phyloP scores from a whole-genome alignment of 2,888 invertebrate genomes.

The Anarsia innoxiella region DNA sequence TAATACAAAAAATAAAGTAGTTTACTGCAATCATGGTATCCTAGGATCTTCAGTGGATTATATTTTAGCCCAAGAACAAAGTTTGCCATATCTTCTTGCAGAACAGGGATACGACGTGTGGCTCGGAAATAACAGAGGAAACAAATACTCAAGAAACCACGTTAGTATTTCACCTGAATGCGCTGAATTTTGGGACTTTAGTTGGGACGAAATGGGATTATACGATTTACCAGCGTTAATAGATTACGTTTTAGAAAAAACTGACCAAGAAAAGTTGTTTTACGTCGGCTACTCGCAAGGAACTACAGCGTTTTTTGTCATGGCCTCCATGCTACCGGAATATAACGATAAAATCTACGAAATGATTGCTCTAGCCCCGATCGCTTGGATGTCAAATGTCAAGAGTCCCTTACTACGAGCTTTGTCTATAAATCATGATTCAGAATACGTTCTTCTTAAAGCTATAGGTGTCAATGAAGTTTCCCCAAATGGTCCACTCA shows the following conservation, averaged over 20 bases:
- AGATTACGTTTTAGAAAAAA: constrained; percentile 77
- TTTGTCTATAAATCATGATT: not conserved
- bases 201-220: constrained; percentile 87
- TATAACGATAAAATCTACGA: constrained; percentile 72
- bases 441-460: not conserved
- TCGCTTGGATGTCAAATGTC: constrained; percentile 66
- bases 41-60: not conserved
- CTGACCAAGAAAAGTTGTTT: constrained; percentile 62
- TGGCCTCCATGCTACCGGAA: constrained; percentile 67
- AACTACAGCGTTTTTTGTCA: constrained; percentile 74
- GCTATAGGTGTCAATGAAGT: not conserved
- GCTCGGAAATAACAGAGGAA: constrained; percentile 87
- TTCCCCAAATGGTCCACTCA: not conserved
- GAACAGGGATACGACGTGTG: constrained; percentile 83
- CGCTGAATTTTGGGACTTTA: constrained; percentile 79
- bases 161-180: constrained; percentile 33
- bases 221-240: constrained; percentile 88
- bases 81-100: constrained; percentile 63
- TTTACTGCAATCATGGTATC: not conserved
- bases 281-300: constrained; percentile 84
- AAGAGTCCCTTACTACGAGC: constrained; percentile 45
- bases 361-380: constrained; percentile 75
- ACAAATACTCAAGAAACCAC: constrained; percentile 78
- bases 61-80: not conserved
- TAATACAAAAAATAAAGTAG: not conserved